Evolutionary conservation across 2,888 invertebrate genomes (phyloP).

Genomic region (Euclidia mi): DNA sequence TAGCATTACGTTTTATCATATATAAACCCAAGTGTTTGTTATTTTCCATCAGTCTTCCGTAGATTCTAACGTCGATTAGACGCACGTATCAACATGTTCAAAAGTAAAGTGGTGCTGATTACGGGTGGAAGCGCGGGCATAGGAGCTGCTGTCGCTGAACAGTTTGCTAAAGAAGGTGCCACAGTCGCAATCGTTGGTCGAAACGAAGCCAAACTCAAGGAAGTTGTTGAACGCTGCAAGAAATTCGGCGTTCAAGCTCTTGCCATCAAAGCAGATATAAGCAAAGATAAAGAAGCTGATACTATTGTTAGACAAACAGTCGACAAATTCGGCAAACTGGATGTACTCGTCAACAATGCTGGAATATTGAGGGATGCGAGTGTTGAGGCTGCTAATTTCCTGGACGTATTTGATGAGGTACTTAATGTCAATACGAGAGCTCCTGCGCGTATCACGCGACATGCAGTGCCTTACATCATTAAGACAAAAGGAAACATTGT

Average conservation of each 20-base stretch:
- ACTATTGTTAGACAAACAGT: conserved; percentile 54
- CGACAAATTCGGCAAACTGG: conserved; percentile 57
- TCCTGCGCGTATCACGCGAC: conserved; percentile 45
- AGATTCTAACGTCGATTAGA: background rate
- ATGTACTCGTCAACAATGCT: conserved; percentile 66
- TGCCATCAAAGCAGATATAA: conserved; percentile 57
- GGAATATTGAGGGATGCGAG: conserved; percentile 44
- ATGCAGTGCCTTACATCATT: conserved; percentile 56
- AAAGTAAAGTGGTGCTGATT: conserved; percentile 66
- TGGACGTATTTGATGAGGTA: conserved; percentile 51
- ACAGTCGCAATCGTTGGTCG: conserved; percentile 64
- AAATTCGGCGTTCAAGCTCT: conserved; percentile 45
- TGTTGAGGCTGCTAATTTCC: conserved; percentile 34
- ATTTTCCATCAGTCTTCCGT: background rate
- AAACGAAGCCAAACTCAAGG: conserved; percentile 62
- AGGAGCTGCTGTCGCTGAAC: conserved; percentile 65
- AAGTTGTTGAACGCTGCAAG: conserved; percentile 54
- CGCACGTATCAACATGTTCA: conserved; percentile 54
- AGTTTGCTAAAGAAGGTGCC: conserved; percentile 67
- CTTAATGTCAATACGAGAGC: conserved; percentile 58
- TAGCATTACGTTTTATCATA: background rate
- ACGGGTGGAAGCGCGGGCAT: conserved; percentile 72
- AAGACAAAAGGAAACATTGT: conserved; percentile 62
- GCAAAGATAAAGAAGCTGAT: conserved; percentile 55
- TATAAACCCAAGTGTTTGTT: background rate